phyloP scores from a whole-genome alignment of 2,888 invertebrate species.

The Brachyptera risi region DNA sequence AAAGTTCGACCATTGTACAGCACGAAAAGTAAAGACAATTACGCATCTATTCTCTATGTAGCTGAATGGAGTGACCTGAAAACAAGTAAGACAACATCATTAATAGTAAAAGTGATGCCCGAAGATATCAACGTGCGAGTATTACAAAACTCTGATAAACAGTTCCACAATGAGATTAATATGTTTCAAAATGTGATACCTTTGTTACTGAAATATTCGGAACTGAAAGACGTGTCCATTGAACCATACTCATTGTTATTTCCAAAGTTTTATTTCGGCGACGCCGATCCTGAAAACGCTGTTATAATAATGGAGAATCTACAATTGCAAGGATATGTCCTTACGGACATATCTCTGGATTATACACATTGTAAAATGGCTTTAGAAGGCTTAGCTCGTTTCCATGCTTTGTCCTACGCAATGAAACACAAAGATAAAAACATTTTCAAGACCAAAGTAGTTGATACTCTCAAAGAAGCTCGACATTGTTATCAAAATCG shows the following conservation, averaged over 20 bases:
- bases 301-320: constrained; percentile 21
- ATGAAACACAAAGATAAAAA: constrained; percentile 12
- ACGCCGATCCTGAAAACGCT: neutral
- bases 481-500: constrained; percentile 3
- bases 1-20: constrained; percentile 1
- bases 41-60: constrained; percentile 5
- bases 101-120: constrained; percentile 7
- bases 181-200: neutral
- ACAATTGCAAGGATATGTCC: constrained; percentile 1
- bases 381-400: constrained; percentile 36
- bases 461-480: constrained; percentile 1
- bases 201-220: neutral
- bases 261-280: constrained; percentile 14
- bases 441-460: constrained; percentile 1
- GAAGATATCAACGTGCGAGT: neutral
- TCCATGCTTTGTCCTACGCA: constrained; percentile 40
- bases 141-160: neutral
- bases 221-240: neutral
- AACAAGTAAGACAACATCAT: neutral
- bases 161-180: constrained; percentile 1
- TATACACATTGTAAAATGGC: constrained; percentile 36
- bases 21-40: constrained; percentile 11
- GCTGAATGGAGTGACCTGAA: neutral
- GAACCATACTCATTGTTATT: too few relatives aligned
- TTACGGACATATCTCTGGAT: constrained; percentile 32